These are phyloP conservation scores for Stenodema calcarata DNA, from an alignment of 2,888 invertebrate species.

Conservation along the genomic window DNA sequence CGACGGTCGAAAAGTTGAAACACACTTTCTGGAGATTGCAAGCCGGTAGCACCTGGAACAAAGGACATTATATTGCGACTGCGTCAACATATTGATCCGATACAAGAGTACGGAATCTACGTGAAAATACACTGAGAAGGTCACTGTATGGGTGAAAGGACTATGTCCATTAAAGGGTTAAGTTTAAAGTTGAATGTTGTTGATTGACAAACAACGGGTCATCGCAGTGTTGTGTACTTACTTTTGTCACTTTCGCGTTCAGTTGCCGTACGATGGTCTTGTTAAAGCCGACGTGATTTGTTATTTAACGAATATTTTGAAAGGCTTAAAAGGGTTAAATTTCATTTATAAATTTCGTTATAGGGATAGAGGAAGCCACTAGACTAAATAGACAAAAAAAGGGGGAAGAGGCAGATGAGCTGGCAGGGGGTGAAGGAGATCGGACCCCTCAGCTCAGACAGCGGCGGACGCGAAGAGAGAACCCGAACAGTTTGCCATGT, in stretches of 20 bases:
- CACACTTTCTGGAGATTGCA: background rate
- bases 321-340: no score
- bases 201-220: background rate
- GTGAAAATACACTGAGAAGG: background rate
- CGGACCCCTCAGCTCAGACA: slow-evolving; percentile 15
- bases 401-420: background rate
- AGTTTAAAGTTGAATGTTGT: background rate
- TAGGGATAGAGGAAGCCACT: background rate
- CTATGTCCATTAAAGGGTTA: background rate
- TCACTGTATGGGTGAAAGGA: background rate
- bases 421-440: slow-evolving; percentile 7
- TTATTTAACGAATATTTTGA: background rate
- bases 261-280: background rate
- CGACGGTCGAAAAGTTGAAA: background rate
- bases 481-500: slow-evolving; percentile 24
- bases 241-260: background rate
- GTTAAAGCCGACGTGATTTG: background rate
- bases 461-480: background rate
- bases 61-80: slow-evolving; percentile 51
- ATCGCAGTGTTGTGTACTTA: background rate
- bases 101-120: background rate
- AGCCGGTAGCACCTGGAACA: slow-evolving; percentile 50
- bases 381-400: background rate
- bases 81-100: slow-evolving; percentile 53
- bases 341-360: background rate